Conservation (phyloP, 1,140 invertebrate species). For the Heliothis subflexa region DNA sequence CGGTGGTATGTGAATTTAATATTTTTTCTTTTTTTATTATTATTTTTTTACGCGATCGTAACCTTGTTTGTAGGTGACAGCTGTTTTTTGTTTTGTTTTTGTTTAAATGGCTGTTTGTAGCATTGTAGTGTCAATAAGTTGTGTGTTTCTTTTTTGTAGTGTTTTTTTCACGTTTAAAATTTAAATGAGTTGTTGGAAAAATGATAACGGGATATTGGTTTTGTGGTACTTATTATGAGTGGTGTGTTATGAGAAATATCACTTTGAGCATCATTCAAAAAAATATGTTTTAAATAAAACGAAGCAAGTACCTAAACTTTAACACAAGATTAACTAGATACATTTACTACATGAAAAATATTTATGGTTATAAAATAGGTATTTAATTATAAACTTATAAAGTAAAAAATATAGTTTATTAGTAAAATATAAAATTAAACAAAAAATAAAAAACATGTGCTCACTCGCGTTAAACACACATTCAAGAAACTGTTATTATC, state of each 20-base stretch:
- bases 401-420: too few species aligned
- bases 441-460: too few species aligned
- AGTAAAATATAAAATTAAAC: too few species aligned
- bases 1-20: slow-evolving; percentile 22
- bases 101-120: slow-evolving; percentile 1
- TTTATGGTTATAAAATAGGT: too few species aligned
- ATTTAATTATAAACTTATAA: too few species aligned
- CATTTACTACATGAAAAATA: too few species aligned
- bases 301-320: too few species aligned
- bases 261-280: too few species aligned
- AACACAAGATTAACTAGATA: too few species aligned
- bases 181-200: background rate
- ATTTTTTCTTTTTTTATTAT: slow-evolving; percentile 16
- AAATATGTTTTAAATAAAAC: too few species aligned
- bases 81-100: slow-evolving; percentile 20
- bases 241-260: too few species aligned
- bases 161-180: background rate
- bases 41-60: background rate
- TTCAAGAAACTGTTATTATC: background rate
- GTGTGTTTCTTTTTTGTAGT: background rate
- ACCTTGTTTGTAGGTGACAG: slow-evolving; percentile 12
- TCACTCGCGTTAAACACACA: background rate
- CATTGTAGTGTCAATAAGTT: background rate
- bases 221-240: too few species aligned
- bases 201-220: background rate